Conservation (phyloP, 2,797 vertebrate species). For the Dryobates pubescens region DNA sequence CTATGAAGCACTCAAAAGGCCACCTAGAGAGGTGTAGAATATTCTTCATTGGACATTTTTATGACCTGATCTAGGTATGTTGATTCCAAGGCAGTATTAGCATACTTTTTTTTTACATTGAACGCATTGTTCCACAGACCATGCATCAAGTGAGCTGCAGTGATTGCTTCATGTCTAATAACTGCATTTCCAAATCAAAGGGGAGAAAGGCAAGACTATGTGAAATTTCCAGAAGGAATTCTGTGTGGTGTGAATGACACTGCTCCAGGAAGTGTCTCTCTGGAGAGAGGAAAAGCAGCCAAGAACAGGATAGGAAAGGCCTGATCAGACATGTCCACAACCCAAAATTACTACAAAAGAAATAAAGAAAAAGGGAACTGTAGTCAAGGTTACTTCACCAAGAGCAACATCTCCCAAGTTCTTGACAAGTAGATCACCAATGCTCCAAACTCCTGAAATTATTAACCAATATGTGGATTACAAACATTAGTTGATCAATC, state of each 20-base stretch:
- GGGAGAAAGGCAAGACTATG: background rate
- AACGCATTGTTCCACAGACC: background rate
- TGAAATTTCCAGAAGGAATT: background rate
- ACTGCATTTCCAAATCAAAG: background rate
- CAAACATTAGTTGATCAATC: background rate
- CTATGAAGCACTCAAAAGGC: conserved; percentile 2
- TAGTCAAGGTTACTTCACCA: background rate
- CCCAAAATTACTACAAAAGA: background rate
- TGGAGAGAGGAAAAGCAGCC: background rate
- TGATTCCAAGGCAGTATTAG: background rate
- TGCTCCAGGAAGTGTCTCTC: background rate
- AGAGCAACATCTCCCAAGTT: background rate
- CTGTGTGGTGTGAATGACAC: background rate
- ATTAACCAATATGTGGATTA: background rate
- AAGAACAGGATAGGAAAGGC: background rate
- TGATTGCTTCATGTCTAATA: background rate
- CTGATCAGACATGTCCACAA: background rate
- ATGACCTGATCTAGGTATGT: background rate
- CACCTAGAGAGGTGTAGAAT: background rate
- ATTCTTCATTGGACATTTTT: background rate
- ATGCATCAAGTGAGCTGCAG: background rate
- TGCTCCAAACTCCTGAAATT: background rate
- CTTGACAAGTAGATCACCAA: background rate
- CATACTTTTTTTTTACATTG: background rate
- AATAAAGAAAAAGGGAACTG: background rate